Evolutionary conservation across 2,888 invertebrate species (phyloP).

Genomic region (Candidula unifasciata): DNA sequence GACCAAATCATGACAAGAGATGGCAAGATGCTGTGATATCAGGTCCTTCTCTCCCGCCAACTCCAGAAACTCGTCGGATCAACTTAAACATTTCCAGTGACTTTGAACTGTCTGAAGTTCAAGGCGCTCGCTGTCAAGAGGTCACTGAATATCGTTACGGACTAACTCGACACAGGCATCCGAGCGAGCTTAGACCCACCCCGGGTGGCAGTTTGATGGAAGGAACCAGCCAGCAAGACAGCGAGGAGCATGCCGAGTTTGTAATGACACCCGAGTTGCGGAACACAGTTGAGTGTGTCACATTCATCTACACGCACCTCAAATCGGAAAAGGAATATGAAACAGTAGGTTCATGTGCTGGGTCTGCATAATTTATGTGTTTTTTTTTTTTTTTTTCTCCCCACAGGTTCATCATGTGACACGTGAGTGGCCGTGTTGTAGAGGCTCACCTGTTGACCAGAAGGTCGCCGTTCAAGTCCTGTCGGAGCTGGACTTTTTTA

Average conservation of each 20-base stretch:
- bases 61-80: background rate
- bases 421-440: too few relatives aligned
- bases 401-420: too few relatives aligned
- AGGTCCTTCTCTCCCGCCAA: slow-evolving; percentile 32
- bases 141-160: background rate
- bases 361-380: background rate
- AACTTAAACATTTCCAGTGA: slow-evolving; percentile 19
- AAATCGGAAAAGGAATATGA: slow-evolving; percentile 98
- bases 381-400: background rate
- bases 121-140: background rate
- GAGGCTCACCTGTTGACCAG: too few relatives aligned
- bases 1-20: slow-evolving; percentile 83
- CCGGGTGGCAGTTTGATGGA: slow-evolving; percentile 12
- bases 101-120: slow-evolving; percentile 14
- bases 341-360: slow-evolving; percentile 84
- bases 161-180: background rate
- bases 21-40: slow-evolving; percentile 77
- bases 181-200: background rate
- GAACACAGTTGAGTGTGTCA: slow-evolving; percentile 94
- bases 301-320: slow-evolving; percentile 98
- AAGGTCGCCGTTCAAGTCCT: too few relatives aligned
- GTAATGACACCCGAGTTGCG: slow-evolving; percentile 86
- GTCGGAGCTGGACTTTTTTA: too few relatives aligned
- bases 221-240: background rate
- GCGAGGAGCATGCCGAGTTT: slow-evolving; percentile 77